phyloP scores from a whole-genome alignment of 2,888 invertebrate species.

The Apoda limacodes region DNA sequence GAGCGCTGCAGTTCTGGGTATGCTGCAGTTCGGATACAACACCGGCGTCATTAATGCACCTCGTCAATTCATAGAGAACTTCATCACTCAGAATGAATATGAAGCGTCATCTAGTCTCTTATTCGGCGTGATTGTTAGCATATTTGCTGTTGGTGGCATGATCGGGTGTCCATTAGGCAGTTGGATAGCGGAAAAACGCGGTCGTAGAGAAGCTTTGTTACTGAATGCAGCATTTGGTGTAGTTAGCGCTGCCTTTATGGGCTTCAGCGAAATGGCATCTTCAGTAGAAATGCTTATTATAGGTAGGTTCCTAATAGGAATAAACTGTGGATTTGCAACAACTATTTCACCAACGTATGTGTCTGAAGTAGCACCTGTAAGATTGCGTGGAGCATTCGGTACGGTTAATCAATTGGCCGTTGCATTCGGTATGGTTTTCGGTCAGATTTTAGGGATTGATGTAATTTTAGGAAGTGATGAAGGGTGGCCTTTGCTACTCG shows the following conservation, averaged over 20 bases:
- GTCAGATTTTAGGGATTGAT: slow-evolving; percentile 59
- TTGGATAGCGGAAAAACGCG: slow-evolving; percentile 76
- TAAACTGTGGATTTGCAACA: slow-evolving; percentile 76
- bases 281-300: slow-evolving; percentile 79
- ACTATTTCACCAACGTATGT: slow-evolving; percentile 64
- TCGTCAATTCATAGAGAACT: slow-evolving; percentile 71
- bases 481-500: slow-evolving; percentile 62
- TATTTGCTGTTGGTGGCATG: slow-evolving; percentile 85
- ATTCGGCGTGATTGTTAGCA: slow-evolving; percentile 77
- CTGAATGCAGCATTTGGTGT: slow-evolving; percentile 75
- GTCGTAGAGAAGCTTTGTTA: slow-evolving; percentile 75
- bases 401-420: slow-evolving; percentile 64
- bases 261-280: slow-evolving; percentile 70
- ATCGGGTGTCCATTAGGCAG: slow-evolving; percentile 82
- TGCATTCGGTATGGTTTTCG: slow-evolving; percentile 50
- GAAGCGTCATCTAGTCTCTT: slow-evolving; percentile 58
- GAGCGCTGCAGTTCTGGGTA: slow-evolving; percentile 74
- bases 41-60: slow-evolving; percentile 79
- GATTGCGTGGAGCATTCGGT: slow-evolving; percentile 56
- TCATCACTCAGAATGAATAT: slow-evolving; percentile 67
- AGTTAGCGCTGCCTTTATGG: slow-evolving; percentile 75
- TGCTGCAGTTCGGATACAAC: slow-evolving; percentile 80
- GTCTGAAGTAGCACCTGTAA: slow-evolving; percentile 56
- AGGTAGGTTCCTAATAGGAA: slow-evolving; percentile 79
- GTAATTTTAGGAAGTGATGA: slow-evolving; percentile 51